A percentile compares a stretch with the other conserved stretches of the same genome.
Conservation (phyloP, 2,888 invertebrate species). For the Latrodectus elegans region DNA sequence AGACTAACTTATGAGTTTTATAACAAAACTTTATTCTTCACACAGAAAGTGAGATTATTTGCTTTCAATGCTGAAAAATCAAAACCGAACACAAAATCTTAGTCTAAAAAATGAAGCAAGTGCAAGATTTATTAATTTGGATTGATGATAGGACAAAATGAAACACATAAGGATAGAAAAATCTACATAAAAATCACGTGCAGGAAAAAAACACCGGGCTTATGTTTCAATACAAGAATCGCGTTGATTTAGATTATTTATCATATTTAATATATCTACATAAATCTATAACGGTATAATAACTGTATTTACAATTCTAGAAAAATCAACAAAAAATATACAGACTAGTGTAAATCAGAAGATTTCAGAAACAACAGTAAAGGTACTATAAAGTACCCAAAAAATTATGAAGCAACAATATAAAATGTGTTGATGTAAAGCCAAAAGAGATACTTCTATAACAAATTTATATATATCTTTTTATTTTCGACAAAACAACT, state of each 20-base stretch:
- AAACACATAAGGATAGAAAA: conserved; percentile 19
- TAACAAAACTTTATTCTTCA: conserved; percentile 9
- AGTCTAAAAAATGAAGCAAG: conserved; percentile 6
- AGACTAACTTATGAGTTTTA: conserved; percentile 36
- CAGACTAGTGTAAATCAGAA: conserved; percentile 62
- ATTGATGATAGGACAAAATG: conserved; percentile 22
- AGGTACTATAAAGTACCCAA: conserved; percentile 4
- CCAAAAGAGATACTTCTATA: neutral
- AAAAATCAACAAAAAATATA: conserved; percentile 67
- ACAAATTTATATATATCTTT: neutral
- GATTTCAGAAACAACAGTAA: conserved; percentile 8
- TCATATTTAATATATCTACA: conserved; percentile 46
- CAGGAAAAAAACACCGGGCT: conserved; percentile 57
- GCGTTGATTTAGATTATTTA: conserved; percentile 12
- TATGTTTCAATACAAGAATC: conserved; percentile 38
- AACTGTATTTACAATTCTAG: conserved; percentile 65
- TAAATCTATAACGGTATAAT: conserved; percentile 62
- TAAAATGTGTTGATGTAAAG: neutral
- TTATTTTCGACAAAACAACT: neutral
- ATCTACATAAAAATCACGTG: conserved; percentile 18
- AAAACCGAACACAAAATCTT: conserved; percentile 19
- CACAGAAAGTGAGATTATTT: conserved; percentile 17
- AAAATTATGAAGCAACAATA: conserved; percentile 19
- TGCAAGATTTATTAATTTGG: conserved; percentile 6
- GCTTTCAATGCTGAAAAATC: conserved; percentile 5